These are phyloP conservation scores for Tragelaphus buxtoni DNA, from an alignment of 2,113 vertebrate species.

Conservation along the genomic window DNA sequence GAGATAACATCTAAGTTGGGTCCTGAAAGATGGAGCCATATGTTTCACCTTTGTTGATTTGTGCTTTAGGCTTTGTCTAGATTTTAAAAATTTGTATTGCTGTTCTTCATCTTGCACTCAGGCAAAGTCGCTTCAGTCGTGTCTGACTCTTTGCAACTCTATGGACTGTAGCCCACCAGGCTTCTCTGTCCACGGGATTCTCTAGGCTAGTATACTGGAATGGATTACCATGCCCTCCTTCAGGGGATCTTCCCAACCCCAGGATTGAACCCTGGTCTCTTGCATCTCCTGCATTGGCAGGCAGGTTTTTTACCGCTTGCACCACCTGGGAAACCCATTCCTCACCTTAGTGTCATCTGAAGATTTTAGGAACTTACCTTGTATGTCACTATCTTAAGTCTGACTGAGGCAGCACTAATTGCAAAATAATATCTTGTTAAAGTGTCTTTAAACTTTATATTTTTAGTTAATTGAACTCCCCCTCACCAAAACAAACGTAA, in stretches of 20 bases:
- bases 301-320: neutral
- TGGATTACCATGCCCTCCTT: neutral
- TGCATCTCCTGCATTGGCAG: neutral
- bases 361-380: neutral
- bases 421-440: slow-evolving; percentile 2
- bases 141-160: neutral
- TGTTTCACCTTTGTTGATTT: slow-evolving; percentile 6
- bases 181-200: neutral
- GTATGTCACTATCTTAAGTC: neutral
- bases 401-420: neutral
- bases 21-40: neutral
- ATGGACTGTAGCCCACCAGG: neutral
- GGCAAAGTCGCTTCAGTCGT: neutral
- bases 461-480: neutral
- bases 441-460: neutral
- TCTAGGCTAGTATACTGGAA: neutral
- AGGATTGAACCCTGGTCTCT: neutral
- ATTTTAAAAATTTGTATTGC: neutral
- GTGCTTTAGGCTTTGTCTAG: neutral
- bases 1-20: neutral
- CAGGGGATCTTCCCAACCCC: neutral
- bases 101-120: neutral
- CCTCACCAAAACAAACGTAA: neutral
- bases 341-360: neutral
- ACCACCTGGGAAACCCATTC: neutral